Evolutionary conservation across 2,113 vertebrate species (phyloP).

Genomic region (Callaeas wilsoni): DNA sequence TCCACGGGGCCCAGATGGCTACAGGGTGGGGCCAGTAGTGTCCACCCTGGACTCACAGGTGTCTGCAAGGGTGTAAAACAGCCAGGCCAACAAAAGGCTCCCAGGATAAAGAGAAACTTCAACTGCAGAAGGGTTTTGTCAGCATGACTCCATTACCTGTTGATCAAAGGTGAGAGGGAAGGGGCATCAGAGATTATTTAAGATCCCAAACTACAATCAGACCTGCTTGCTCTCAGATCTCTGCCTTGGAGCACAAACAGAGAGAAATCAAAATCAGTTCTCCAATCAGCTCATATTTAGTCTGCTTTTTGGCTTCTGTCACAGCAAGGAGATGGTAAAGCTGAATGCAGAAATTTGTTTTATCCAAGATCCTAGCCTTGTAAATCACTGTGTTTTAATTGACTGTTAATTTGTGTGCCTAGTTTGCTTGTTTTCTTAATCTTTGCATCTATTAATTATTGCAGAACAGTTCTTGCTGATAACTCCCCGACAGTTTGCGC

Average conservation of each 20-base stretch:
- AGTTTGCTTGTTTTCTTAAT: background rate
- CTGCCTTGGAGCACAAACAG: background rate
- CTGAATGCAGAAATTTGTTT: conserved; percentile 1
- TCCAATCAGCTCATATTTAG: background rate
- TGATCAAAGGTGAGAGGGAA: background rate
- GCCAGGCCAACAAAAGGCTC: background rate
- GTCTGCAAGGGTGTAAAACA: background rate
- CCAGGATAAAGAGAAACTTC: background rate
- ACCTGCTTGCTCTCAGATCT: background rate
- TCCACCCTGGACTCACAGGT: background rate
- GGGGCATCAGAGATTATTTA: background rate
- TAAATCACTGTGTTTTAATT: background rate
- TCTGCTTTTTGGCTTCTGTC: background rate
- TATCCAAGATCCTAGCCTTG: background rate
- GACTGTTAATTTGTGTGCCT: conserved; percentile 17
- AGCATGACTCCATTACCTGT: background rate
- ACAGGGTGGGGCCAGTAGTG: background rate
- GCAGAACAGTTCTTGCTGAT: conserved; percentile 14
- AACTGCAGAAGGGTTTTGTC: background rate
- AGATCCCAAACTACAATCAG: background rate
- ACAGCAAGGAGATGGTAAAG: background rate
- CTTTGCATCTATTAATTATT: conserved; percentile 49
- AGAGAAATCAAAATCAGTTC: background rate
- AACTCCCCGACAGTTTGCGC: background rate
- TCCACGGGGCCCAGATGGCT: background rate